phyloP scores from a whole-genome alignment of 92 coral and sea anemone species.

The Actinostola sp. region DNA sequence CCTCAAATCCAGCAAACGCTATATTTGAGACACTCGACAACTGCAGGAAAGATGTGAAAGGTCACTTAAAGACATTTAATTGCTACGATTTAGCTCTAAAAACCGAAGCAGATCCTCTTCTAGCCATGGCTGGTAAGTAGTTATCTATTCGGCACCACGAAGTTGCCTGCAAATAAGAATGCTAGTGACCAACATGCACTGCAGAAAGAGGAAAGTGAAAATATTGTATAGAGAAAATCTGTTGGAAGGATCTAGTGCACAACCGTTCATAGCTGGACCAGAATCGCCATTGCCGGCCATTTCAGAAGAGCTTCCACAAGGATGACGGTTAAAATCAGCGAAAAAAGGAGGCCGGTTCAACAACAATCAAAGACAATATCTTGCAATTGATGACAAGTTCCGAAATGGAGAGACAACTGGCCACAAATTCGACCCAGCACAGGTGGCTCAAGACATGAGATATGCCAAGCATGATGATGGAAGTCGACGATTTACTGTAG shows the following conservation, averaged over 20 bases:
- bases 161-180: too few species aligned
- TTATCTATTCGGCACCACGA: too few species aligned
- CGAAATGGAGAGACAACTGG: conserved; percentile 47
- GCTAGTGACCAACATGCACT: too few species aligned
- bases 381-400: conserved; percentile 49
- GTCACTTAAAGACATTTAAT: conserved; percentile 23
- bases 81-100: conserved; percentile 15
- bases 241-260: conserved; percentile 36
- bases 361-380: conserved; percentile 27
- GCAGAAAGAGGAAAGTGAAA: too few species aligned
- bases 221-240: conserved; percentile 31
- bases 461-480: conserved; percentile 27
- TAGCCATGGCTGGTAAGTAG: conserved; percentile 37
- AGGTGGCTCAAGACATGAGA: conserved; percentile 50
- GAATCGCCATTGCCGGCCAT: background rate
- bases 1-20: conserved; percentile 18
- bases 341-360: conserved; percentile 43
- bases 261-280: conserved; percentile 27
- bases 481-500: conserved; percentile 25
- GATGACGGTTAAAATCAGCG: conserved; percentile 33
- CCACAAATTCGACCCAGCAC: conserved; percentile 48
- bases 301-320: conserved; percentile 1
- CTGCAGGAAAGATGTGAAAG: conserved; percentile 16
- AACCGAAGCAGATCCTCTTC: conserved; percentile 26
- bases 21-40: conserved; percentile 4